These are phyloP conservation scores for Platorchestia sp. DNA, from an alignment of 1,140 invertebrate species.

Conservation along the genomic window DNA sequence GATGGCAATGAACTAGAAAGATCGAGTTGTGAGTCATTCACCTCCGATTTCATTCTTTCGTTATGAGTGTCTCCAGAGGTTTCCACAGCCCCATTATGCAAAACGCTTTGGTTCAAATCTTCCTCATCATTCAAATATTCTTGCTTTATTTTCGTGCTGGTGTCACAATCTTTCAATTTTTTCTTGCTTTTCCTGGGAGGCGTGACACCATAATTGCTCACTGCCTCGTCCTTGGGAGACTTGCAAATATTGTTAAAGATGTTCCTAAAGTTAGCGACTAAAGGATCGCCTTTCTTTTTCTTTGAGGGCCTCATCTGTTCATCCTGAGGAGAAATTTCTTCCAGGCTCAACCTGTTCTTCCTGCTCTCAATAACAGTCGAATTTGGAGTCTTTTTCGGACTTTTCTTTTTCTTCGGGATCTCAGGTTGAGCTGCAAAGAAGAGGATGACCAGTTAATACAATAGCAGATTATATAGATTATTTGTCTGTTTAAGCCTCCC, in stretches of 20 bases:
- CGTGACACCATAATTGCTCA: neutral
- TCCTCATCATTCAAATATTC: neutral
- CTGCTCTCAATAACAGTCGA: neutral
- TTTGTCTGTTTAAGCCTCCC: too few relatives aligned
- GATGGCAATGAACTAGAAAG: neutral
- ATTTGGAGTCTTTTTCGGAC: neutral
- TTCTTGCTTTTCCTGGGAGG: constrained; percentile 5
- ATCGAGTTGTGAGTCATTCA: neutral
- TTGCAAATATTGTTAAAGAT: constrained; percentile 21
- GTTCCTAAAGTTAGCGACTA: neutral
- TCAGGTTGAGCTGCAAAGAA: neutral
- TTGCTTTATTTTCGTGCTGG: neutral
- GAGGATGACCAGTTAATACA: neutral
- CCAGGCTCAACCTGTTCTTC: neutral
- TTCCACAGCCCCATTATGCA: neutral
- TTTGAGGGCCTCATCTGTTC: neutral
- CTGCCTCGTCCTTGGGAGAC: neutral
- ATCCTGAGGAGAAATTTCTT: constrained; percentile 23
- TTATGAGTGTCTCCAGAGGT: neutral
- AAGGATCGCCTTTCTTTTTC: constrained; percentile 23
- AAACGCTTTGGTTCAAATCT: neutral
- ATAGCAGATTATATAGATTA: too few relatives aligned
- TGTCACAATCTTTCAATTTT: neutral
- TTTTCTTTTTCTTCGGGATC: neutral
- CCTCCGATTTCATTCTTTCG: neutral